These are phyloP conservation scores for Dipodomys ordii DNA, from an alignment of 2,113 vertebrate species.

Conservation along the genomic window DNA sequence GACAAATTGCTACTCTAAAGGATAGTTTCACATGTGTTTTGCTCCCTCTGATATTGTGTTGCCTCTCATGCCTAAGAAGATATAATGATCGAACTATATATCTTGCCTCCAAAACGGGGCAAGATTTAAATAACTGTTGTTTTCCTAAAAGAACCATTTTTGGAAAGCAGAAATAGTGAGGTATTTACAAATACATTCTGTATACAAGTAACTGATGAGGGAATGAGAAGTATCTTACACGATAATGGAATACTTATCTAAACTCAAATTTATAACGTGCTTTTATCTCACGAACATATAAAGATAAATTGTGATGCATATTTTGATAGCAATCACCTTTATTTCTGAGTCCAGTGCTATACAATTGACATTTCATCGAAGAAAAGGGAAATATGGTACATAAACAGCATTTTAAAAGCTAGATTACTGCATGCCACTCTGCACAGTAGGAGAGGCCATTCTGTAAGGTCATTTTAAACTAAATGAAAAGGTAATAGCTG, in stretches of 20 bases:
- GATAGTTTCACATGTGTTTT: background rate
- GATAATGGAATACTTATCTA: background rate
- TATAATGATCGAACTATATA: background rate
- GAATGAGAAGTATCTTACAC: background rate
- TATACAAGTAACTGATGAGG: background rate
- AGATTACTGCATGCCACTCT: background rate
- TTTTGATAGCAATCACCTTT: background rate
- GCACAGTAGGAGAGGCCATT: conserved; percentile 6
- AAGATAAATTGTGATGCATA: background rate
- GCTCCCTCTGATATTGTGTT: background rate
- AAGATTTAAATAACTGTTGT: background rate
- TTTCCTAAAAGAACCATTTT: conserved; percentile 2
- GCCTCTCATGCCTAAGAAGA: background rate
- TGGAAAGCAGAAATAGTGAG: background rate
- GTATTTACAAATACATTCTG: background rate
- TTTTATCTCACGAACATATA: background rate
- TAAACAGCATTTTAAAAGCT: conserved; percentile 46
- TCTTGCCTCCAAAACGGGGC: background rate
- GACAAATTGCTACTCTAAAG: background rate
- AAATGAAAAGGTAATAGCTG: conserved; percentile 72
- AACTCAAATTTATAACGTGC: background rate
- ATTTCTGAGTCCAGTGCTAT: conserved; percentile 23
- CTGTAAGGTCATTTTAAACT: conserved; percentile 71
- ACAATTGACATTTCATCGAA: conserved; percentile 12
- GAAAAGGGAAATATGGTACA: background rate